phyloP scores from a whole-genome alignment of 64 coral and sea anemone genomes.

The Hydrozoanthus tunicans region DNA sequence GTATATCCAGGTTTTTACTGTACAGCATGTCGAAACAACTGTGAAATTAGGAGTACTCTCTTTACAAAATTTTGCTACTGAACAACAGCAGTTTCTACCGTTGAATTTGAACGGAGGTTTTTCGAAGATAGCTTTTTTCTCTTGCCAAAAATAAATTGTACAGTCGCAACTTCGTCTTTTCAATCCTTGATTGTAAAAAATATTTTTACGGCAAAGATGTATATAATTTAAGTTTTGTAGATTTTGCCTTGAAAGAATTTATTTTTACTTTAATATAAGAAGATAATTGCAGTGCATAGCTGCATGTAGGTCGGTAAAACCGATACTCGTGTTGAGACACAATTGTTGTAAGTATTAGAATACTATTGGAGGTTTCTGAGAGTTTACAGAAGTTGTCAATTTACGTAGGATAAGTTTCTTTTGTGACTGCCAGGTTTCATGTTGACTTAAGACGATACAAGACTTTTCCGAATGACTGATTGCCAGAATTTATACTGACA shows the following conservation, averaged over 20 bases:
- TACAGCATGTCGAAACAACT: background rate
- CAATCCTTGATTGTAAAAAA: background rate
- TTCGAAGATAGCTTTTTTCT: background rate
- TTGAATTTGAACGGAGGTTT: background rate
- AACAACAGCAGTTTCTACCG: background rate
- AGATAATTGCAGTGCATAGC: background rate
- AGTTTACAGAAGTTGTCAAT: background rate
- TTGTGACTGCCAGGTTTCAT: conserved; percentile 8
- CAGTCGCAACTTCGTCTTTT: background rate
- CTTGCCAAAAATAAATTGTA: background rate
- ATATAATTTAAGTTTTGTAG: background rate
- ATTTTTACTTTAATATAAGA: conserved; percentile 31
- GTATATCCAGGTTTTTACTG: background rate
- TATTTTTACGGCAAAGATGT: background rate
- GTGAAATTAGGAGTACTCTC: background rate
- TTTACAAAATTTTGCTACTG: background rate
- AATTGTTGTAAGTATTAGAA: background rate
- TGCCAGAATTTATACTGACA: too few species aligned
- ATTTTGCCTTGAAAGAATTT: background rate
- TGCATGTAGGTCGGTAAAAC: background rate
- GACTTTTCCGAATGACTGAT: background rate
- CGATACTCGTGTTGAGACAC: background rate
- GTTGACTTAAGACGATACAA: background rate
- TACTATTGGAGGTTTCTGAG: background rate
- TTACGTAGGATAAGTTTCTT: conserved; percentile 3